Evolutionary conservation across 2,797 vertebrate species (phyloP).

Genomic region (Helostoma temminkii): DNA sequence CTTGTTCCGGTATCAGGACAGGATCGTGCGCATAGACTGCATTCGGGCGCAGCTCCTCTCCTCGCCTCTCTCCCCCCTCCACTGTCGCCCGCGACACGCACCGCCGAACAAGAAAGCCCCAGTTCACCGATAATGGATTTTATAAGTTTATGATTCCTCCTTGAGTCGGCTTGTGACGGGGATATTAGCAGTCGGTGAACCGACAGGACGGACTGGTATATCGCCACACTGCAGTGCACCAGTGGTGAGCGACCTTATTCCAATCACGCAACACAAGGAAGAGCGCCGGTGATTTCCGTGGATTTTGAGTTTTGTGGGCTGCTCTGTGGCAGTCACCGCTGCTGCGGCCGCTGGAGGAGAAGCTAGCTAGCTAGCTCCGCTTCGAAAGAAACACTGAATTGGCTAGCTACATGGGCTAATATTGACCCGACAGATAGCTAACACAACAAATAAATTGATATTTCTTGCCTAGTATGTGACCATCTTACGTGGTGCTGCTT

Average conservation of each 20-base stretch:
- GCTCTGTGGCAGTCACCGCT: constrained; percentile 56
- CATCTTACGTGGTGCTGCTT: constrained; percentile 29
- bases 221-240: constrained; percentile 76
- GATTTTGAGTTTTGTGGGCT: constrained; percentile 68
- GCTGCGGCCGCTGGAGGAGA: constrained; percentile 52
- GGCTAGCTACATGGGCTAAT: constrained; percentile 62
- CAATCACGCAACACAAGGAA: constrained; percentile 75
- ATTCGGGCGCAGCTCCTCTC: constrained; percentile 78
- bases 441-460: constrained; percentile 32
- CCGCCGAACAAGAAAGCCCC: constrained; percentile 51
- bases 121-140: constrained; percentile 76
- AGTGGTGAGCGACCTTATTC: constrained; percentile 75
- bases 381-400: constrained; percentile 38
- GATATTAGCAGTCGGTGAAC: constrained; percentile 38
- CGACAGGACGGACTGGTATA: constrained; percentile 61
- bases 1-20: constrained; percentile 88
- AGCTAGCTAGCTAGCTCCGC: constrained; percentile 68
- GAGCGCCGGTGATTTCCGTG: constrained; percentile 75
- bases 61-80: constrained; percentile 57
- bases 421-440: constrained; percentile 30
- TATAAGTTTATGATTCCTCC: constrained; percentile 71
- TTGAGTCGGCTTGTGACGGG: constrained; percentile 45
- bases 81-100: constrained; percentile 61
- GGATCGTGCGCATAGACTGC: constrained; percentile 80
- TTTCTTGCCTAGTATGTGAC: constrained; percentile 59